These are phyloP conservation scores for Pseudochirops corinnae DNA, from an alignment of 2,797 vertebrate species.

Conservation along the genomic window DNA sequence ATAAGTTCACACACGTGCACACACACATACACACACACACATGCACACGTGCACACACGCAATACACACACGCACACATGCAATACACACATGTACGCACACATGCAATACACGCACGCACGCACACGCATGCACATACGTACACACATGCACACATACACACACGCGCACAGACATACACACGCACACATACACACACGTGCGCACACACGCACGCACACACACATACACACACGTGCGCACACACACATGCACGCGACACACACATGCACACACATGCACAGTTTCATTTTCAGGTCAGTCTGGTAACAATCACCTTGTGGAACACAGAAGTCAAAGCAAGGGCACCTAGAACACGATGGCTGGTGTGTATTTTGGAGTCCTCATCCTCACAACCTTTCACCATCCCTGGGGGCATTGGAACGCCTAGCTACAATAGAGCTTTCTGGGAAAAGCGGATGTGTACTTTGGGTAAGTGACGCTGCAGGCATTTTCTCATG, in stretches of 20 bases:
- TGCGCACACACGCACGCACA: no score
- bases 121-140: no score
- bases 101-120: no score
- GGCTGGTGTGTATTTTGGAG: background rate
- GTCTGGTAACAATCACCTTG: background rate
- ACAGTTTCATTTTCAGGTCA: background rate
- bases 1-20: background rate
- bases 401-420: background rate
- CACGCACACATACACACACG: no score
- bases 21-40: no score
- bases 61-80: no score
- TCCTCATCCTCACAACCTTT: background rate
- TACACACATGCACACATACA: no score
- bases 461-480: background rate
- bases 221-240: background rate
- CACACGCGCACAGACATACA: no score
- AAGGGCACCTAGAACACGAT: background rate
- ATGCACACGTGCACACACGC: no score
- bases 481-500: conserved; percentile 36
- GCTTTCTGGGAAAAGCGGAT: conserved; percentile 24
- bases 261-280: background rate
- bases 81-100: no score
- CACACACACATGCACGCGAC: no score
- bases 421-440: background rate
- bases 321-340: background rate